Base-by-base conservation (phyloP, 1,140 invertebrate genomes). In the Sinonovacula constricta region DNA sequence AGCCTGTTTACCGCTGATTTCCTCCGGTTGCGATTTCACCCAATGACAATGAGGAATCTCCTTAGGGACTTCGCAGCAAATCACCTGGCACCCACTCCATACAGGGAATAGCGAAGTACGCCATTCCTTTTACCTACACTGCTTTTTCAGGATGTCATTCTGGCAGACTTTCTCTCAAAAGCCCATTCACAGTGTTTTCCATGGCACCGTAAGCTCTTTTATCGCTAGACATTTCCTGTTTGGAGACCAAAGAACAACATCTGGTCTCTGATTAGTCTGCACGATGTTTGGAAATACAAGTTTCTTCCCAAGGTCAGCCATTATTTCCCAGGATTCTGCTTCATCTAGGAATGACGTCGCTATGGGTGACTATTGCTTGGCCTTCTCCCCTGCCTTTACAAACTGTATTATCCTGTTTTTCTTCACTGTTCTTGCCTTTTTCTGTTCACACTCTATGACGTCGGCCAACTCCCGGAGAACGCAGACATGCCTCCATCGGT, bases 381-480 rank as follows among this genome's bases (percentile, higher is more conserved):
- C 59, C 2, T 2, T 0, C 34, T 3, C 12, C 22, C 18, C 31
- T 3, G 31, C 18, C 22, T 60, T 18, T 7, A 18, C 22, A 18
- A 18, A 30, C 18, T 30, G n/a, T n/a, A n/a, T n/a, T n/a, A n/a
- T n/a, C n/a, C n/a, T n/a, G n/a, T n/a, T n/a, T n/a, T n/a, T n/a
- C 33, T 39, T 31, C n/a, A 3, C 10, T 12, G 49, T 56, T 30
- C 7, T 30, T 70, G 26, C 53, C 34, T 72, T 33, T 39, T 28
- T 51, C 62, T 53, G 26, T 56, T 54, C 28, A 31, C 28, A 24
- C 26, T 75, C 71, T 30, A 63, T 39, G 14, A 63, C 7, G 33
- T 75, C 60, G 12, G 36, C 60, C 51, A 75, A 49, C 45, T 75
- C 59, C n/a, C 10, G n/a, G 12, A 80, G 54, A 36, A 80, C 78